Conservation (phyloP, 2,888 invertebrate genomes). For the Trichopoda pennipes region DNA sequence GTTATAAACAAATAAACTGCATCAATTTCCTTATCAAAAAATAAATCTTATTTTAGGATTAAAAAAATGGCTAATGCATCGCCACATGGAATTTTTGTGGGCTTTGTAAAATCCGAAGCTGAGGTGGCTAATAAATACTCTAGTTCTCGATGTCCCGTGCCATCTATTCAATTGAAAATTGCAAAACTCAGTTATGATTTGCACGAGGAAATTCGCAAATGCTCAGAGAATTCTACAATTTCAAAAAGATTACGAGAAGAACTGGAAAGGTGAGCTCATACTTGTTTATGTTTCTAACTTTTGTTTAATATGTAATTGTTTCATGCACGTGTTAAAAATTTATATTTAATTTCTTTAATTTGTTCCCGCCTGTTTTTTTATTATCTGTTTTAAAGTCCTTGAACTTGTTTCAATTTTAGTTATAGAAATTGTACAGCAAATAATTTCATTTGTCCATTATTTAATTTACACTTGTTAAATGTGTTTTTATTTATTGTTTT, state of each 20-base stretch:
- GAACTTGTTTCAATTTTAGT: too few relatives aligned
- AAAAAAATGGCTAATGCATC: constrained; percentile 55
- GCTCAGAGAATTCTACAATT: constrained; percentile 75
- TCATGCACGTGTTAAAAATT: too few relatives aligned
- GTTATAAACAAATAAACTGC: not conserved
- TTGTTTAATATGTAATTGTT: too few relatives aligned
- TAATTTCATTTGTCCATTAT: too few relatives aligned
- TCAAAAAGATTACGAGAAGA: constrained; percentile 77
- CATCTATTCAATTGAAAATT: constrained; percentile 73
- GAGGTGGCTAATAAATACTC: constrained; percentile 51
- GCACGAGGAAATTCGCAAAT: constrained; percentile 79
- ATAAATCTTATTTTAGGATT: not conserved
- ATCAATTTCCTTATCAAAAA: constrained; percentile 8
- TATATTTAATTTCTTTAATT: too few relatives aligned
- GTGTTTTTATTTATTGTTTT: too few relatives aligned
- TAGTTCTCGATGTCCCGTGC: constrained; percentile 64
- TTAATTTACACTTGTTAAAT: too few relatives aligned
- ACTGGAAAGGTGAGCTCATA: constrained; percentile 76
- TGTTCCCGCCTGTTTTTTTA: too few relatives aligned
- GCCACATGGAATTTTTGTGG: constrained; percentile 40
- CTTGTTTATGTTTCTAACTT: not conserved
- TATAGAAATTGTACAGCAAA: too few relatives aligned
- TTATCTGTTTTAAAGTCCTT: too few relatives aligned
- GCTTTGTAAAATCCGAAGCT: constrained; percentile 55
- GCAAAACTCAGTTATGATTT: constrained; percentile 77